phyloP scores from a whole-genome alignment of 2,797 vertebrate genomes.

The Valencia hispanica region DNA sequence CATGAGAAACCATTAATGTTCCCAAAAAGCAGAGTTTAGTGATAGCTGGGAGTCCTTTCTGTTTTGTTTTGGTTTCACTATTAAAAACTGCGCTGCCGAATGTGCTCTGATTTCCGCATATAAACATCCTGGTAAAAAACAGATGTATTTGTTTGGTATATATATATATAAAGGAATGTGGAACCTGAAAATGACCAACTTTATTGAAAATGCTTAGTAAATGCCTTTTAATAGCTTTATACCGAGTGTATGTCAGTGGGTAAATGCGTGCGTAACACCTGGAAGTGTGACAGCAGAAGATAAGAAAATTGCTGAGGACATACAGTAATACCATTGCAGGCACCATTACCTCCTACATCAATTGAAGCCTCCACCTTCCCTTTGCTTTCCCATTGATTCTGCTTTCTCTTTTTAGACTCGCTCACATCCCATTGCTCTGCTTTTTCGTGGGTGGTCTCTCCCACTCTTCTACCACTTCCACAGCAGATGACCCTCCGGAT shows the following conservation, averaged over 20 bases:
- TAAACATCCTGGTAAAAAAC: too few relatives aligned
- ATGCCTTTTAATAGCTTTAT: background rate
- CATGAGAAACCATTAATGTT: too few relatives aligned
- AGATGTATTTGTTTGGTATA: too few relatives aligned
- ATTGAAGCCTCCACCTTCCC: slow-evolving; percentile 23
- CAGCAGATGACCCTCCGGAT: slow-evolving; percentile 21
- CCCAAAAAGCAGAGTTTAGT: too few relatives aligned
- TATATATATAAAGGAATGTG: too few relatives aligned
- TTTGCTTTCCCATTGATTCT: slow-evolving; percentile 28
- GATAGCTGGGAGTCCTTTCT: too few relatives aligned
- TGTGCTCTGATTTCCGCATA: too few relatives aligned
- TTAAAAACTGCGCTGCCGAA: too few relatives aligned
- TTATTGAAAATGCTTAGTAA: background rate
- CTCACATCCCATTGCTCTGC: slow-evolving; percentile 5
- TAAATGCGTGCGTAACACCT: slow-evolving; percentile 18
- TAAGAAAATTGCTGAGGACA: background rate
- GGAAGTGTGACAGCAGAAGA: background rate
- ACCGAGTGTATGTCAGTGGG: slow-evolving; percentile 17
- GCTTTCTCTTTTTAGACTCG: slow-evolving; percentile 15
- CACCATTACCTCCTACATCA: background rate
- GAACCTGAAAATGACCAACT: too few relatives aligned
- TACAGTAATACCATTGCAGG: background rate
- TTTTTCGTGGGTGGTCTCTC: slow-evolving; percentile 28
- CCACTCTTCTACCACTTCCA: slow-evolving; percentile 28
- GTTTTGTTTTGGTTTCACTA: too few relatives aligned